Evolutionary conservation across 2,888 invertebrate genomes (phyloP), one percentile per base, ranked within the genome.

Genomic region (Chalcis sispes): DNA sequence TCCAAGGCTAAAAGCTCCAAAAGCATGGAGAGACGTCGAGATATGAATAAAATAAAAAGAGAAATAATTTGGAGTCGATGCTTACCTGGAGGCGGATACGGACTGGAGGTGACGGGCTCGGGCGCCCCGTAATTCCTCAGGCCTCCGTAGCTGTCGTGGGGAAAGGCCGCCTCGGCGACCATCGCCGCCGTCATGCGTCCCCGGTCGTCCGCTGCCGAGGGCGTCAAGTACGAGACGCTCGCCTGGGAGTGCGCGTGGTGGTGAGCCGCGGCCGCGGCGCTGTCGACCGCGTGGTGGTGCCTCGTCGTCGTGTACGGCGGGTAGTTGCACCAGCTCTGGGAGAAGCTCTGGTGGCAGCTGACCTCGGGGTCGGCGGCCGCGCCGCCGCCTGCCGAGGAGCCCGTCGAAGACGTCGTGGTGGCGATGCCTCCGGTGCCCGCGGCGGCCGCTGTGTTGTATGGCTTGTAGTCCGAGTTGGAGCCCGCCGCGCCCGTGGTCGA

Each of bases 11-110:
- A n/a, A n/a, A n/a, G n/a, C n/a, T n/a, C n/a, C n/a, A n/a, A n/a
- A n/a, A n/a, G n/a, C n/a, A n/a, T n/a, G n/a, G n/a, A n/a, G n/a
- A n/a, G n/a, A n/a, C n/a, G n/a, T n/a, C n/a, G n/a, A n/a, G n/a
- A n/a, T n/a, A n/a, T 32, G 32, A 32, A 5, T 32, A 32, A 29
- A 25, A 25, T 25, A 46, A 54, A 20, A 8, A 29, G 8, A 46
- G 25, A 56, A 36, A 1, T 3, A 10, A 1, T 0, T 5, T 48
- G 75, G 83, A 84, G 81, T 83, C 80, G 85, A 87, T 90, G 91
- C 86, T 92, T 92, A 92, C 95, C 94, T 92, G 95, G 93, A 85
- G 95, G 93, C 85, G 94, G 94, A 85, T 95, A 95, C 52, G 95
- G 94, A 76, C 93, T 93, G 83, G 93, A 93, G 83, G 93, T 93